Evolutionary conservation across 2,797 vertebrate species (phyloP).

Genomic region (Neopelma chrysocephalum): DNA sequence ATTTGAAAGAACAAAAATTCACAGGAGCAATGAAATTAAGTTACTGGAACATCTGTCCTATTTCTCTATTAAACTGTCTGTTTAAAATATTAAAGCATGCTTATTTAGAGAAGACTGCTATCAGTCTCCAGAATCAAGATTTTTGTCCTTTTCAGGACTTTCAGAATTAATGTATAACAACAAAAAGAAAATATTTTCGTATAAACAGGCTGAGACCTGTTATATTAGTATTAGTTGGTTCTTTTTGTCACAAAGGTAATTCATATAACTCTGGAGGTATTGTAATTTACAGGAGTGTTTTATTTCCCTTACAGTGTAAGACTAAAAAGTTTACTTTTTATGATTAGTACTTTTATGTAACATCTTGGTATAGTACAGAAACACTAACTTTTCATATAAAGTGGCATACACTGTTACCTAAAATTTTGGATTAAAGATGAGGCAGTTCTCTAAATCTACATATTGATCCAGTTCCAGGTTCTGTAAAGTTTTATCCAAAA

Average conservation of each 20-base stretch:
- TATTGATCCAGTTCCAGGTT: background rate
- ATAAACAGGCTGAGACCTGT: background rate
- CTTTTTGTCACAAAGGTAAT: background rate
- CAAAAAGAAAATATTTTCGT: background rate
- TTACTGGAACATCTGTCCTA: background rate
- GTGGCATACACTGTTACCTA: background rate
- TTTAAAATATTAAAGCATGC: background rate
- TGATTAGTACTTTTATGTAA: background rate
- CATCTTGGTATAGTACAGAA: background rate
- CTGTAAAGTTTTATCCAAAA: background rate
- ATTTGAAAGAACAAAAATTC: background rate
- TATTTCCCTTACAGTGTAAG: background rate
- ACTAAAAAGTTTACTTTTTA: constrained; percentile 18
- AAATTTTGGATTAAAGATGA: background rate
- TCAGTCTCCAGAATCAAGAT: background rate
- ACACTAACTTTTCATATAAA: background rate
- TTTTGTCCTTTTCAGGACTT: background rate
- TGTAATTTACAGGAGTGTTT: background rate
- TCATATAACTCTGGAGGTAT: background rate
- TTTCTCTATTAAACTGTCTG: background rate
- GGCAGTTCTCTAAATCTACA: background rate
- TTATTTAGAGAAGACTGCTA: background rate
- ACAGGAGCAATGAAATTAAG: background rate
- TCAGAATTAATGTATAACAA: background rate
- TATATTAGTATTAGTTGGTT: constrained; percentile 7